Evolutionary conservation across 2,797 vertebrate species (phyloP).

Genomic region (Leuciscus waleckii): DNA sequence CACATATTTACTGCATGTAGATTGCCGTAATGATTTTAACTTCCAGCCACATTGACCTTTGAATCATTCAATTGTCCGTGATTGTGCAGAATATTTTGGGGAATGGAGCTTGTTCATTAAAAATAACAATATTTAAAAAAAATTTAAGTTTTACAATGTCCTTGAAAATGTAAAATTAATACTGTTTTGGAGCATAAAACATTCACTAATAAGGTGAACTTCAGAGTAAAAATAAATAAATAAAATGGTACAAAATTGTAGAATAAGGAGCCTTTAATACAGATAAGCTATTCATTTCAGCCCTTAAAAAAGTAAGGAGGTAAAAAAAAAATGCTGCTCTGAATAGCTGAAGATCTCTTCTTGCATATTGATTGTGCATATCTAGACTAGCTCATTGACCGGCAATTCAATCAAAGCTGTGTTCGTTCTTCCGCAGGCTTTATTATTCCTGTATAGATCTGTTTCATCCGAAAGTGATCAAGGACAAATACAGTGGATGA

Average conservation of each 20-base stretch:
- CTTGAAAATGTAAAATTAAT: not conserved
- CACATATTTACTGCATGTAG: conserved; percentile 49
- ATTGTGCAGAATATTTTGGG: conserved; percentile 28
- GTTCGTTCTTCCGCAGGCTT: conserved; percentile 49
- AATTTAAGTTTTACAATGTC: not conserved
- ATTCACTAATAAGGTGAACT: not conserved
- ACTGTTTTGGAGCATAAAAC: not conserved
- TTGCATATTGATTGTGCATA: conserved; percentile 49
- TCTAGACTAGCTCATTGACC: conserved; percentile 42
- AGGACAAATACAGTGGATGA: conserved; percentile 57
- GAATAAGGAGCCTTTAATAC: conserved; percentile 1
- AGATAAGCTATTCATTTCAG: conserved; percentile 18
- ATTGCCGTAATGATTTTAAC: conserved; percentile 60
- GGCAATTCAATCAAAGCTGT: conserved; percentile 52
- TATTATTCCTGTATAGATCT: conserved; percentile 58
- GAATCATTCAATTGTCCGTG: conserved; percentile 29
- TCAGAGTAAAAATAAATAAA: not conserved
- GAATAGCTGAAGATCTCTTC: conserved; percentile 38
- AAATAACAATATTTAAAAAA: no score
- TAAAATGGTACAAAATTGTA: not conserved
- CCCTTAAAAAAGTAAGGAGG: not conserved
- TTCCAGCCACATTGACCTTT: conserved; percentile 52
- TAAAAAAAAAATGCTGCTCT: conserved; percentile 3
- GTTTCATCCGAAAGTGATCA: conserved; percentile 61
- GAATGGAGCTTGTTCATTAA: not conserved